Evolutionary conservation across 2,113 vertebrate genomes (phyloP).

Genomic region (Seriola aureovittata): DNA sequence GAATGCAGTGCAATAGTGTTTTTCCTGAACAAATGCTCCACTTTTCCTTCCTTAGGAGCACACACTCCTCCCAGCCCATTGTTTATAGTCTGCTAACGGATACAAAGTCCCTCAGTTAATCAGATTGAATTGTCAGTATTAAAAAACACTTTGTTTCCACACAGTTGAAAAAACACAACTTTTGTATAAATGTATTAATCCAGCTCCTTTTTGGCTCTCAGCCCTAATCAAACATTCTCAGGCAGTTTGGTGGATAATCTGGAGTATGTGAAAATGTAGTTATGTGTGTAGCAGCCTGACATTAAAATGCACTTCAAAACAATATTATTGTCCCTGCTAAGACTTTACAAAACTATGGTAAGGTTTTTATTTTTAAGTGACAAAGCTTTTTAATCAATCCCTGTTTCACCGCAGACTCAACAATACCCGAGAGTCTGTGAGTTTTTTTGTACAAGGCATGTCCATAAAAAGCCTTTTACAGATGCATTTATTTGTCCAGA

Average conservation of each 20-base stretch:
- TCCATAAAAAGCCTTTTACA: background rate
- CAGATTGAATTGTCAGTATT: slow-evolving; percentile 60
- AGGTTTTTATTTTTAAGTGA: background rate
- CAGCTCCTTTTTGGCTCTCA: slow-evolving; percentile 32
- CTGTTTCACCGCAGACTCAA: background rate
- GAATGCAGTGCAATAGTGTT: slow-evolving; percentile 39
- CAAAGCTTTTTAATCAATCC: background rate
- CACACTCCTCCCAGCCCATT: slow-evolving; percentile 66
- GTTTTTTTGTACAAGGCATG: no score
- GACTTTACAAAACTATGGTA: background rate
- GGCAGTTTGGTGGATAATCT: slow-evolving; percentile 45
- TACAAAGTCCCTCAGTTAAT: slow-evolving; percentile 69
- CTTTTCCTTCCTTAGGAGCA: slow-evolving; percentile 80
- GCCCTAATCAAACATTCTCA: slow-evolving; percentile 35
- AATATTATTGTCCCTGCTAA: no score
- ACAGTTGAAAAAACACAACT: slow-evolving; percentile 45
- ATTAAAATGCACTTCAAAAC: background rate
- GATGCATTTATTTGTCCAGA: background rate
- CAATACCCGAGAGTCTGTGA: background rate
- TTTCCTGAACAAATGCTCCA: slow-evolving; percentile 74
- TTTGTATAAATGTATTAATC: slow-evolving; percentile 60
- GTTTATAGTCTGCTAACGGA: slow-evolving; percentile 62
- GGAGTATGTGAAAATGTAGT: slow-evolving; percentile 15
- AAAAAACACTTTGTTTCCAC: slow-evolving; percentile 59
- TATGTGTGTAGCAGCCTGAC: background rate